Evolutionary conservation across 2,113 vertebrate genomes (phyloP), one percentile per base, ranked within the genome.

Genomic region (Xiphophorus couchianus): DNA sequence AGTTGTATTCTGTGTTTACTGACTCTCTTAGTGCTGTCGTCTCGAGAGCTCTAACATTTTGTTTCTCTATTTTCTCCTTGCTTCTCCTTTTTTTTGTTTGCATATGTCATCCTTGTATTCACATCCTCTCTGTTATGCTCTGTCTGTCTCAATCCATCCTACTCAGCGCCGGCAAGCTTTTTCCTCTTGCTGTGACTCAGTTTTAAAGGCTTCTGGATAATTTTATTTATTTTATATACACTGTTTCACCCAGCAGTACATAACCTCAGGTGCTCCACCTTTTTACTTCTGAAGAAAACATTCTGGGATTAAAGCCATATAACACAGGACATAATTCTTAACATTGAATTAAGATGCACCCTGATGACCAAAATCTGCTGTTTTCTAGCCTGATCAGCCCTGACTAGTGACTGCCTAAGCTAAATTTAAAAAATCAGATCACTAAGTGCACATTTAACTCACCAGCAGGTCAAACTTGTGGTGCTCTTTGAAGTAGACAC

Each of bases 131-230:
- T 69, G 78, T 74, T 78, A 65, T 42, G 62, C 71, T 85, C 84
- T 33, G 61, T 82, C 71, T 73, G 76, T 82, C 82, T 83, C 75
- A 66, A 64, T 89, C 86, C 69, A 64, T 80, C 76, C 83, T 66
- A 74, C 78, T 91, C 84, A 83, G 33, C 17, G 44, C 69, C 74
- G 78, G 82, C 74, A 76, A 84, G 74, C 42, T 39, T 85, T 37
- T 31, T 60, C 61, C 65, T 74, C 84, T 82, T 61, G 78, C 58
- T 3, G 42, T 89, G 90, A 86, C 82, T 88, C 87, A 85, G 76
- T 86, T 83, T 80, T 39, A 84, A 81, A 84, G 78, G 78, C 80
- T 75, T 83, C 78, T 51, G 73, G 71, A 66, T 87, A 83, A 77
- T 74, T 37, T 37, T 2, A 10, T 2, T 37, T 37, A 11, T 37